These are phyloP conservation scores for Spodoptera litura DNA, from an alignment of 1,140 invertebrate genomes.

Conservation along the genomic window DNA sequence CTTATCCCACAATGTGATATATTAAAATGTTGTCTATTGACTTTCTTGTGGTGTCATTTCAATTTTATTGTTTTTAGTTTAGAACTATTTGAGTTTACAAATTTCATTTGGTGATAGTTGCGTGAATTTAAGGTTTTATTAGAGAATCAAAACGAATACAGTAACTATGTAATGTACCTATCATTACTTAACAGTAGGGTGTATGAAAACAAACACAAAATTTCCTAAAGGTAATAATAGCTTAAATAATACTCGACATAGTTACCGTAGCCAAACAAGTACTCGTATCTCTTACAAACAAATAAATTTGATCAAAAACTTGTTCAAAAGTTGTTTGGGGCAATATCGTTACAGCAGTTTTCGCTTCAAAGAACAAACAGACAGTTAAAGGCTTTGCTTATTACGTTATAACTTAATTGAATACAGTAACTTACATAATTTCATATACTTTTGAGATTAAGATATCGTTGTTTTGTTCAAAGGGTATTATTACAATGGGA, in stretches of 20 bases:
- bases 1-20: not conserved
- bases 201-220: not conserved
- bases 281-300: slow-evolving; percentile 35
- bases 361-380: slow-evolving; percentile 15
- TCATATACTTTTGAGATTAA: no score
- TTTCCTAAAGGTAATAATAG: not conserved
- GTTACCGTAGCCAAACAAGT: not conserved
- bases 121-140: no score
- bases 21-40: not conserved
- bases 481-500: no score
- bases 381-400: slow-evolving; percentile 4
- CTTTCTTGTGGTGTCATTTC: no score
- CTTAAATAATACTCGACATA: not conserved
- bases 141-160: no score
- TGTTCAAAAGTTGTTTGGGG: slow-evolving; percentile 19
- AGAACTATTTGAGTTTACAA: no score
- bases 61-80: not conserved
- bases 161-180: no score
- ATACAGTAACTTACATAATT: no score
- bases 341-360: slow-evolving; percentile 32
- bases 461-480: no score
- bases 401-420: not conserved
- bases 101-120: no score
- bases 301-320: slow-evolving; percentile 26
- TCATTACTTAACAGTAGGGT: no score